phyloP scores from a whole-genome alignment of 2,113 vertebrate genomes.

The Maccullochella peelii region DNA sequence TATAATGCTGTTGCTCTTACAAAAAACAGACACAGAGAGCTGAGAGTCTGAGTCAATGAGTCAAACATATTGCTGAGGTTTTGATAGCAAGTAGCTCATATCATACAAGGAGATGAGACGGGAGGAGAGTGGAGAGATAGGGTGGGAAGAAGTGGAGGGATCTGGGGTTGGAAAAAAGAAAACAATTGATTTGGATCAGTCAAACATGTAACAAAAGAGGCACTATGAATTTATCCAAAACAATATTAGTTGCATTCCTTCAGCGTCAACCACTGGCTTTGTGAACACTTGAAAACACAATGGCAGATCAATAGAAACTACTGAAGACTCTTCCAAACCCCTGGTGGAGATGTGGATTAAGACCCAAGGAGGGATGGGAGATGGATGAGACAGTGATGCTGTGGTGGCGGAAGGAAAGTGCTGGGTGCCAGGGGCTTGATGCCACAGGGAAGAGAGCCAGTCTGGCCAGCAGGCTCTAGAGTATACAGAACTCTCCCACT shows the following conservation, averaged over 20 bases:
- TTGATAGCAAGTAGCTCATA: conserved; percentile 61
- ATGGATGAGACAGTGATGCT: conserved; percentile 54
- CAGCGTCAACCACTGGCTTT: conserved; percentile 47
- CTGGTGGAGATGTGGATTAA: conserved; percentile 40
- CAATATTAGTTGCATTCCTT: conserved; percentile 50
- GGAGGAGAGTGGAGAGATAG: conserved; percentile 11
- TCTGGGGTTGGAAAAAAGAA: conserved; percentile 45
- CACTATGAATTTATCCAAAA: conserved; percentile 54
- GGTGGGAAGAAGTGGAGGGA: conserved; percentile 13
- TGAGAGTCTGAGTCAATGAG: conserved; percentile 68
- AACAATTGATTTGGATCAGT: conserved; percentile 45
- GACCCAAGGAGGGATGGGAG: conserved; percentile 34
- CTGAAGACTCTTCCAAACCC: conserved; percentile 18
- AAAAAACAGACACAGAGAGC: conserved; percentile 61
- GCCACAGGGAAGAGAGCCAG: conserved; percentile 56
- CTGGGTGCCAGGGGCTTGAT: conserved; percentile 49
- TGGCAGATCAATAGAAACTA: conserved; percentile 48
- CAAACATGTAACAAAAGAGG: conserved; percentile 49
- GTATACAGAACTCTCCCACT: conserved; percentile 43
- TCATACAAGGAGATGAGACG: conserved; percentile 45
- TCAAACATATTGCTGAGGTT: conserved; percentile 52
- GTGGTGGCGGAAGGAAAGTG: conserved; percentile 39
- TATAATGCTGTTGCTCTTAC: conserved; percentile 69
- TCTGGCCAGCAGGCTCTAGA: conserved; percentile 54
- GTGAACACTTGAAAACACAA: conserved; percentile 49